Evolutionary conservation across 2,888 invertebrate genomes (phyloP), one percentile per base, ranked within the genome.

Genomic region (Deroplatys truncata): DNA sequence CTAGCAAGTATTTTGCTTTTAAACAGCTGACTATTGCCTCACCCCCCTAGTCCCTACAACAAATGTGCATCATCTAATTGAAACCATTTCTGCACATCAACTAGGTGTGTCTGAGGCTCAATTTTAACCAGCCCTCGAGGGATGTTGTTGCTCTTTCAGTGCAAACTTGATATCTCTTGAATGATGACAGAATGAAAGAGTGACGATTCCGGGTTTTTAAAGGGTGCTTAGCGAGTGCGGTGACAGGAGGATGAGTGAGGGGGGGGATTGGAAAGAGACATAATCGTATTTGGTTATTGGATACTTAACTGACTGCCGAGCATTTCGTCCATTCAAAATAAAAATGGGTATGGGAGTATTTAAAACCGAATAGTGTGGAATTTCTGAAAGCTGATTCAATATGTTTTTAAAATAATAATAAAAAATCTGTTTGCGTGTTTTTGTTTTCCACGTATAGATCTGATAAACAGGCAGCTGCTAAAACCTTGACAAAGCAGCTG

Each of bases 231-330:
- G 86, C 31, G 86, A 29, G 1, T 3, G 56, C 56, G 20, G 56
- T 20, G 15, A 56, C 56, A 56, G 56, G 16, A 16, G 16, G 20
- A 49, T 15, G 49, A 15, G 49, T 1, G 49, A 15, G 25, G 56
- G 56, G 56, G 5, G 56, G 25, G 56, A 72, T 72, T 72, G 56
- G 86, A 29, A 28, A 82, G 86, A 82, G 31, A 82, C 72, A 86
- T 86, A 86, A 86, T 86, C 86, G 72, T 82, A 86, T 86, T 82
- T 86, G 56, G 86, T 86, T 86, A 86, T 86, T 86, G 86, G 86
- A 72, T 86, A 86, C 86, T 82, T 86, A 86, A 86, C 31, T 86
- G 29, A 72, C 86, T 82, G 28, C 29, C 43, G 82, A 16, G 56
- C 56, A 20, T 72, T 86, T 86, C 86, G 86, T 86, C 25, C 82